These are phyloP conservation scores for Aethina tumida DNA, from an alignment of 1,140 invertebrate species.

Conservation along the genomic window DNA sequence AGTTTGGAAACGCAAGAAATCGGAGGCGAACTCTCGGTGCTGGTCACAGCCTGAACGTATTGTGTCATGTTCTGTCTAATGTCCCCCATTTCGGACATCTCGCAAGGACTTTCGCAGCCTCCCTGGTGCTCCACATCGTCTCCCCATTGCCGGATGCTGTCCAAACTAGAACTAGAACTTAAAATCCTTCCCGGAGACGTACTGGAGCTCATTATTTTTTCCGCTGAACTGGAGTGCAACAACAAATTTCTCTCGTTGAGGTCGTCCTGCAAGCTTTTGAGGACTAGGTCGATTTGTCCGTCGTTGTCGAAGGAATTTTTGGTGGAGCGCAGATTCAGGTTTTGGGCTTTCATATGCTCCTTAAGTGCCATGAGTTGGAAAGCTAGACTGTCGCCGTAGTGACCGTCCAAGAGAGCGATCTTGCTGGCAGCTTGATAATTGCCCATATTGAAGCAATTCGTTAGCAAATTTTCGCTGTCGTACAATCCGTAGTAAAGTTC, in stretches of 20 bases:
- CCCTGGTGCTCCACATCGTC: constrained; percentile 34
- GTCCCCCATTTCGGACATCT: constrained; percentile 26
- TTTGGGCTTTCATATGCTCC: constrained; percentile 21
- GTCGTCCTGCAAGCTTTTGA: constrained; percentile 25
- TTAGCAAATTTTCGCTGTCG: constrained; percentile 31
- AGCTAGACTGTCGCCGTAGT: constrained; percentile 37
- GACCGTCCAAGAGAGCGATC: constrained; percentile 34
- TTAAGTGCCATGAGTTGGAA: constrained; percentile 37
- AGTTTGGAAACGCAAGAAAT: constrained; percentile 29
- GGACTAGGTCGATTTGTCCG: constrained; percentile 21
- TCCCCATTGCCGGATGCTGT: constrained; percentile 32
- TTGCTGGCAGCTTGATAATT: constrained; percentile 39
- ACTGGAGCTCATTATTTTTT: constrained; percentile 12
- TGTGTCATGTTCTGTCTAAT: constrained; percentile 30
- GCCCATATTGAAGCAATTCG: constrained; percentile 33
- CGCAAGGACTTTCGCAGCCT: constrained; percentile 33
- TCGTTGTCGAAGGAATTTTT: constrained; percentile 18
- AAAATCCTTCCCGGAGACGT: constrained; percentile 29
- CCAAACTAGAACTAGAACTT: constrained; percentile 32
- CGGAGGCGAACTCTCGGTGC: constrained; percentile 24
- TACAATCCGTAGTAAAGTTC: constrained; percentile 34
- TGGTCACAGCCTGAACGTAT: constrained; percentile 30
- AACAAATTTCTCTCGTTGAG: constrained; percentile 20
- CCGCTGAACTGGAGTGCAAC: constrained; percentile 11
- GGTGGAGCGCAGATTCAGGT: constrained; percentile 20